Evolutionary conservation across 2,797 vertebrate genomes (phyloP), one percentile per base, ranked within the genome.

Genomic region (Muscicapa striata): DNA sequence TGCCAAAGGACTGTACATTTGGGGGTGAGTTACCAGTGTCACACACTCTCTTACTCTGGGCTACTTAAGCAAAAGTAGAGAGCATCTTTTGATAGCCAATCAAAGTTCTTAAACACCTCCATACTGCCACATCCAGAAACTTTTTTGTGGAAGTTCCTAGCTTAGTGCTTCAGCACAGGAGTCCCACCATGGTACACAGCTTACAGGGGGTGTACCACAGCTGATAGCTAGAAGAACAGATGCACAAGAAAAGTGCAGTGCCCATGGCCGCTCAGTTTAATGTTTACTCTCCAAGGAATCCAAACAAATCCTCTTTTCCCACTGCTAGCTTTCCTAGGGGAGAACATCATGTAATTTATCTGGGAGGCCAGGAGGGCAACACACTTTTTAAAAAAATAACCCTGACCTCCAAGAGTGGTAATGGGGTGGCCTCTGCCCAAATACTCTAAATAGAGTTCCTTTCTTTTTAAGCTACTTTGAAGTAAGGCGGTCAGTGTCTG

Each of bases 261-360:
- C 83, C 73, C 76, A 24, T 6, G 34, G 55, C n/a, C 78, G 66
- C 80, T 84, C 6, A 3, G 64, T 88, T 94, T 64, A 83, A 82
- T 83, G 38, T 78, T 85, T 88, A 78, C 13, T 88, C 58, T 40
- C 41, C 38, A 75, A 79, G 70, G 77, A 96, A 91, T 67, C 49
- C 66, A 93, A 86, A 86, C 51, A 95, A 89, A 79, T 36, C 27
- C 49, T 63, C 20, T 70, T 87, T 92, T 89, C 82, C 81, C 81
- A 69, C 27, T 89, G 64, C 45, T 62, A 59, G 43, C 52, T 89
- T 66, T 87, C 43, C 62, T 51, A 69, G 17, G 17, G 48, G 15
- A 73, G 27, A 70, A 55, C 7, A 91, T 49, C 55, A 78, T 21
- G 62, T 68, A 36, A 61, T 70, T 78, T 81, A 54, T 76, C 40